Evolutionary conservation across 2,888 invertebrate species (phyloP).

Genomic region (Hyposoter didymator): DNA sequence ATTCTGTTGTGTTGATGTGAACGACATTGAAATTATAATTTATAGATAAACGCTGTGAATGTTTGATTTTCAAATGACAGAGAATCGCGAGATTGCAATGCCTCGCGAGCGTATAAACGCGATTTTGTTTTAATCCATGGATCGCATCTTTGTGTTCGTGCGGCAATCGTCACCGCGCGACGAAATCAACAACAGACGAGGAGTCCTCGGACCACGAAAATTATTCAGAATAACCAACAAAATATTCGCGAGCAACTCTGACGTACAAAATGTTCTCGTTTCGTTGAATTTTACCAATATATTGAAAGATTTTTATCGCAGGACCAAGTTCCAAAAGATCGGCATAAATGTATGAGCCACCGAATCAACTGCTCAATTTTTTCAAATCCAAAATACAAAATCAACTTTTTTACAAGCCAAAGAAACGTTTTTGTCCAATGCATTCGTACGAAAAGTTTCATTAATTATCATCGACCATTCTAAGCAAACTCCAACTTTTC

Average conservation of each 20-base stretch:
- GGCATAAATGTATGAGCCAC: conserved; percentile 14
- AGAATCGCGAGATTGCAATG: not conserved
- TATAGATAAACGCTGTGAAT: too few species aligned
- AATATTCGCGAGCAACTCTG: conserved; percentile 1
- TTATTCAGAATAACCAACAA: not conserved
- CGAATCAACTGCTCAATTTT: conserved; percentile 9
- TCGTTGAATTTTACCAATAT: conserved; percentile 8
- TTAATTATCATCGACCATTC: not conserved
- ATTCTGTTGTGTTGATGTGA: too few species aligned
- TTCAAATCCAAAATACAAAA: not conserved
- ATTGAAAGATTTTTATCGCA: conserved; percentile 22
- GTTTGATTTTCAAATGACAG: not conserved
- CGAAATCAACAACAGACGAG: not conserved
- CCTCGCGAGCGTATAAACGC: not conserved
- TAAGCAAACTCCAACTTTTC: not conserved
- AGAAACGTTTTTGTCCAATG: not conserved
- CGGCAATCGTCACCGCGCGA: not conserved
- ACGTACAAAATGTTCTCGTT: conserved; percentile 29
- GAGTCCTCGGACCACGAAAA: not conserved
- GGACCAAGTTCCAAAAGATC: not conserved
- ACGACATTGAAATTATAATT: too few species aligned
- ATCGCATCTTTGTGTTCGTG: not conserved
- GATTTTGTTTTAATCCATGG: not conserved
- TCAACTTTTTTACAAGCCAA: not conserved
- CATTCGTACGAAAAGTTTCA: not conserved